A percentile compares a stretch with the other conserved stretches of the same genome.
phyloP scores from a whole-genome alignment of 2,797 vertebrate species.

The Nannoperca obscura region DNA sequence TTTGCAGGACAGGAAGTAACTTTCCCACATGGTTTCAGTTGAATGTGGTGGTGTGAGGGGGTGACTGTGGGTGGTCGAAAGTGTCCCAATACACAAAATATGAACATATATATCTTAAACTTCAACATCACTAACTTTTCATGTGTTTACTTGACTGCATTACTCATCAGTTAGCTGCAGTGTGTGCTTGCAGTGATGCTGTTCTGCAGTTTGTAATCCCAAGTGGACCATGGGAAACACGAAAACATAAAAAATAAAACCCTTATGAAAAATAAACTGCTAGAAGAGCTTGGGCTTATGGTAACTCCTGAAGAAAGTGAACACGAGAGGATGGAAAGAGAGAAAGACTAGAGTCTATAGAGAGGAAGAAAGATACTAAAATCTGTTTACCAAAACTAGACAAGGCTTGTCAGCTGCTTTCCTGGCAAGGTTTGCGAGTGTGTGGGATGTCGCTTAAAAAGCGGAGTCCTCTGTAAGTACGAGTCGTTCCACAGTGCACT shows the following conservation, averaged over 20 bases:
- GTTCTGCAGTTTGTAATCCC: conserved; percentile 17
- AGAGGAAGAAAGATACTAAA: conserved; percentile 1
- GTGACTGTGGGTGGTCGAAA: background rate
- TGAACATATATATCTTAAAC: background rate
- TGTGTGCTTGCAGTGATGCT: conserved; percentile 10
- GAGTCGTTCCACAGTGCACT: background rate
- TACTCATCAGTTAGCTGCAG: background rate
- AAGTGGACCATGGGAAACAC: conserved; percentile 4
- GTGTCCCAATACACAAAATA: background rate
- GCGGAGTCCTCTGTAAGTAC: background rate
- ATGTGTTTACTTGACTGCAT: background rate
- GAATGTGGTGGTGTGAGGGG: background rate
- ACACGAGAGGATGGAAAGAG: background rate
- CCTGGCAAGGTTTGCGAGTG: background rate
- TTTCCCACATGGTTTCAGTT: conserved; percentile 14
- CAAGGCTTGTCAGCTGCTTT: background rate
- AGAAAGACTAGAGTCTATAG: background rate
- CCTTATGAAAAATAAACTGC: background rate
- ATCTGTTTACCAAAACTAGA: conserved; percentile 12
- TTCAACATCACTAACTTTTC: background rate
- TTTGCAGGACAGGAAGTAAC: conserved; percentile 2
- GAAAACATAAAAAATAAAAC: conserved; percentile 3
- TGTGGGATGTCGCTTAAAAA: conserved; percentile 12
- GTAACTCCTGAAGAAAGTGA: background rate
- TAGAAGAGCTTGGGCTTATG: conserved; percentile 2